Base-by-base conservation (phyloP, 92 coral and sea anemone species). In the Blastomussa wellsi region DNA sequence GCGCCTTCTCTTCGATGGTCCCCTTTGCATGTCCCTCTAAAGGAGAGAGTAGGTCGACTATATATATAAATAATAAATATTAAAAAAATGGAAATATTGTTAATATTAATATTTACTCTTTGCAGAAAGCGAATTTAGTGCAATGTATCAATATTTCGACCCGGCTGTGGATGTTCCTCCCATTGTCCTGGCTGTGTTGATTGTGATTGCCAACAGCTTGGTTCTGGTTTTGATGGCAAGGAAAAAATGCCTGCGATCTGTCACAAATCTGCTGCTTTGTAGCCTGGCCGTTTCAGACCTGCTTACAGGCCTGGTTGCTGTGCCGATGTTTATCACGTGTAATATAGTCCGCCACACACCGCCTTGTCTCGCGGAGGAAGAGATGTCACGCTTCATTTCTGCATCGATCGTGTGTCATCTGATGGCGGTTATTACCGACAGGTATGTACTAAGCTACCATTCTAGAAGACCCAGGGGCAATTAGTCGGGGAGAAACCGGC, bases 241-340 rank as follows among this genome's bases (percentile, higher is more conserved):
- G 38, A 83, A 82, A 33, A 83, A 87, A 39, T 62, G 72, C 32
- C 89, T 94, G 0, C 90, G 94, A 15, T 85, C 92, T 10, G 88
- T 83, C 13, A 89, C 95, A 5, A 94, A 94, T 83, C 88, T 87
- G 19, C 77, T 94, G 48, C 93, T 94, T 11, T 89, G 95, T 48
- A 92, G 98, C 65, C 91, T 94, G 41, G 98, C 98, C n/a, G 59
- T 90, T 41, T 88, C 95, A 2, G 98, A 94, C 71, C 80, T 94
- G 49, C 60, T 94, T 13, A 90, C 95, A 22, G 98, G 98, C 32
- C 80, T 94, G 36, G 69, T 86, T 20, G 84, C 91, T 36, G 85
- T 94, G 68, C 98, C 98, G 12, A 28, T 73, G 53, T 94, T 66
- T 82, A n/a, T 92, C 36, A 57, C 91, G 37, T 94, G 98, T 48